Percentiles rank a stretch among this genome's conserved stretches.
Conservation (phyloP, 2,113 vertebrate genomes). For the Echinops telfairi region DNA sequence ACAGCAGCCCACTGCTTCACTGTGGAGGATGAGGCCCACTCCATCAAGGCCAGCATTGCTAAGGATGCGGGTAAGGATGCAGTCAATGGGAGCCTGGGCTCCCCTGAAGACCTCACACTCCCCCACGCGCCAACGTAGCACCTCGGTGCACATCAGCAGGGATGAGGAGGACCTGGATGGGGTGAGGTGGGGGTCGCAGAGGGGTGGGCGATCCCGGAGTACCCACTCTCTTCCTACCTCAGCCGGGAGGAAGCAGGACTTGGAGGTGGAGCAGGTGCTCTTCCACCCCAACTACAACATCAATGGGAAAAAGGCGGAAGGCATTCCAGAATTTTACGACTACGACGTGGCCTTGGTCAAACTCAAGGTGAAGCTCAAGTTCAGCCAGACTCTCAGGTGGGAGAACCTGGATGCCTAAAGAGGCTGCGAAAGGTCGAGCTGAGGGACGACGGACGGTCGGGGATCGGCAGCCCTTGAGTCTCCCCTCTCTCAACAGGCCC, state of each 20-base stretch:
- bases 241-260: slow-evolving; percentile 47
- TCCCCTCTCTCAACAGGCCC: slow-evolving; percentile 75
- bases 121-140: not conserved
- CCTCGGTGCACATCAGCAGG: not conserved
- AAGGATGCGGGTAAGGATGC: slow-evolving; percentile 29
- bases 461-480: not conserved
- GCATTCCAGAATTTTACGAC: slow-evolving; percentile 91
- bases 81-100: rapidly evolving
- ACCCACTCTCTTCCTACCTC: not conserved
- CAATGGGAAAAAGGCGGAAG: slow-evolving; percentile 78
- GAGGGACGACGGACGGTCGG: rapidly evolving
- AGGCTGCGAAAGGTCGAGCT: not conserved
- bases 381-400: slow-evolving; percentile 86
- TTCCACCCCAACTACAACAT: slow-evolving; percentile 87
- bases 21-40: slow-evolving; percentile 63
- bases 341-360: slow-evolving; percentile 91
- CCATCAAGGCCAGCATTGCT: slow-evolving; percentile 79
- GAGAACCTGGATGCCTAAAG: not conserved
- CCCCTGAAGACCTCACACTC: not conserved
- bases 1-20: slow-evolving; percentile 93
- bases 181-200: not conserved
- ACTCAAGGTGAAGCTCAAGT: slow-evolving; percentile 80
- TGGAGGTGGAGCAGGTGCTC: slow-evolving; percentile 67
- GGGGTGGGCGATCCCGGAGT: not conserved
- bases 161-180: not conserved